Evolutionary conservation across 2,888 invertebrate species (phyloP).

Genomic region (Hyposoter dolosus): DNA sequence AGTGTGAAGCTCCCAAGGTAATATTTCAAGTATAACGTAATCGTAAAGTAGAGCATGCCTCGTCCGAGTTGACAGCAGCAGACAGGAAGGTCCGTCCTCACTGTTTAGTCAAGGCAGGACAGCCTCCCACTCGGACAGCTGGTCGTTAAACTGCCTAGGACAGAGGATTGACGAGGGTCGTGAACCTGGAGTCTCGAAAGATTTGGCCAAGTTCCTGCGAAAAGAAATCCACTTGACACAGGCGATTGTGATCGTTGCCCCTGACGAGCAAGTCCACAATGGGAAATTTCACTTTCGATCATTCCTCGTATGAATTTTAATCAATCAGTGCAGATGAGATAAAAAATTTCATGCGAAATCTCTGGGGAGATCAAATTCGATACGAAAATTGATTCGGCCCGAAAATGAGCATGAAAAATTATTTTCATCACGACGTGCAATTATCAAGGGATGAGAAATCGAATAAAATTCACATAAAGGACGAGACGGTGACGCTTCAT

Average conservation of each 20-base stretch:
- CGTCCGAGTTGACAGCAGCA: not conserved
- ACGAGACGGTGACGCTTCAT: not conserved
- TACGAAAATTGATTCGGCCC: not conserved
- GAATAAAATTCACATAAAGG: not conserved
- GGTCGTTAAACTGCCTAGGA: not conserved
- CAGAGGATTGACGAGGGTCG: constrained; percentile 7
- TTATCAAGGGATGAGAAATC: not conserved
- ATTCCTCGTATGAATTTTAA: not conserved
- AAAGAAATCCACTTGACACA: not conserved
- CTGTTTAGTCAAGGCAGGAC: not conserved
- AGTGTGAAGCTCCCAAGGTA: not conserved
- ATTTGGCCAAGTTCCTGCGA: not conserved
- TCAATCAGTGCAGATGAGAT: not conserved
- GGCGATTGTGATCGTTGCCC: not conserved
- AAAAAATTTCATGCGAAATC: not conserved
- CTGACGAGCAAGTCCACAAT: not conserved
- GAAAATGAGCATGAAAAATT: not conserved
- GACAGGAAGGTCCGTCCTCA: not conserved
- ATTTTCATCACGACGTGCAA: not conserved
- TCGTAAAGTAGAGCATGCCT: not conserved
- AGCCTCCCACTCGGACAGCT: not conserved
- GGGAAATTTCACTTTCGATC: not conserved
- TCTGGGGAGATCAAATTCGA: not conserved
- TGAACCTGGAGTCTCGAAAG: not conserved
- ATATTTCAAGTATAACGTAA: not conserved